Base-by-base conservation (phyloP, 1,140 invertebrate species). In the Drosophila burlai region DNA sequence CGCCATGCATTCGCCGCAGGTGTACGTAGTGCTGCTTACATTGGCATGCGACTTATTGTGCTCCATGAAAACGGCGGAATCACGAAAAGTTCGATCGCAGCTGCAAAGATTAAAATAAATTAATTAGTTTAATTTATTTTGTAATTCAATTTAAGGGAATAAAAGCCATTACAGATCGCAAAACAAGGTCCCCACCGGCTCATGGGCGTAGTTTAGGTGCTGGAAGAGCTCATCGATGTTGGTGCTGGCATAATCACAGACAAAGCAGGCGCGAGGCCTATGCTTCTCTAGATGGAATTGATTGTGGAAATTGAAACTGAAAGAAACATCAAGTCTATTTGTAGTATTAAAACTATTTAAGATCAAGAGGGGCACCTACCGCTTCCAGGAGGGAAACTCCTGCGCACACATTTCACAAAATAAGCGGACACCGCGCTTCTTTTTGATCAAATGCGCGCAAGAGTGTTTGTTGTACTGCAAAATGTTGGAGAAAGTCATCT, bases 301-400 rank as follows among this genome's bases (percentile, higher is more conserved):
- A 64, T 89, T 83, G 45, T 92, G 92, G 43, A 92, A 92, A 31
- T 81, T 74, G 15, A 83, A 92, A 16, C 91, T 92, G 63, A 5
- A 67, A 13, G 7, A 47, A 3, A 11, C n/a, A 13, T 15, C 9
- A 4, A 8, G 16, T 21, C 3, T 31, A 11, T 21, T 16, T 18
- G 18, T 10, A 40, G 0, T 7, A n/a, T 7, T 34, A 0, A 7
- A 52, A 13, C 13, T n/a, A 1, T 26, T 15, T 16, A 36, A 45
- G 2, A 43, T 15, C 18, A 24, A 4, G 3, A 4, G 7, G 5
- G 7, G 8, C 29, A 55, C 47, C 31, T 52, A 91, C 91, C 91
- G 87, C 62, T 92, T 91, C 79, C 87, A 85, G 4, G 91, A 92
- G 8, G 81, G 81, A 72, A 92, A 92, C n/a, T 91, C 79, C 18